Evolutionary conservation across 1,140 invertebrate species (phyloP).

Genomic region (Lordiphosa collinella): DNA sequence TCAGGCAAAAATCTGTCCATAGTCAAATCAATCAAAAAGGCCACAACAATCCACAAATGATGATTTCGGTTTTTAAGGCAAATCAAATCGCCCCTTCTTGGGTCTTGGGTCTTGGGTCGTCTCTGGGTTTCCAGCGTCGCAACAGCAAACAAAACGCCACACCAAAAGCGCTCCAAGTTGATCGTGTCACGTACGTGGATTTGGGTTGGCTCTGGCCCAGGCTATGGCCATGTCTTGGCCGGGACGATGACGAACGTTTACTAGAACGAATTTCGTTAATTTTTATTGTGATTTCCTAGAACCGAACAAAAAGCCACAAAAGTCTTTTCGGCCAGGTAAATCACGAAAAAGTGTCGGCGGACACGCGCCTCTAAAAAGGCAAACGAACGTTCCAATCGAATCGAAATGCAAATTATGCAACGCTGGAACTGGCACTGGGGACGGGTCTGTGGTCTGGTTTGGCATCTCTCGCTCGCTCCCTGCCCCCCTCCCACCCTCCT

Average conservation of each 20-base stretch:
- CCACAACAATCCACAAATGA: too few species aligned
- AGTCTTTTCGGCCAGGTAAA: slow-evolving; percentile 44
- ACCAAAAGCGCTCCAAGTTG: slow-evolving; percentile 17
- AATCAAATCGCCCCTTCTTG: slow-evolving; percentile 13
- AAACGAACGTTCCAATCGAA: slow-evolving; percentile 68
- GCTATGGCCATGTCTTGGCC: slow-evolving; percentile 4
- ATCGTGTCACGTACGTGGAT: slow-evolving; percentile 76
- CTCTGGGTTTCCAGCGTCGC: not conserved
- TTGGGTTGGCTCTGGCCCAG: slow-evolving; percentile 43
- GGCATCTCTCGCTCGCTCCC: not conserved
- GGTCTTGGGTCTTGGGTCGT: slow-evolving; percentile 1
- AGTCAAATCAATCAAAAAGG: too few species aligned
- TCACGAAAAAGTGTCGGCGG: slow-evolving; percentile 78
- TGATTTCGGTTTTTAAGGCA: slow-evolving; percentile 10
- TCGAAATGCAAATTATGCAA: slow-evolving; percentile 78
- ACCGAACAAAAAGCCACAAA: slow-evolving; percentile 27
- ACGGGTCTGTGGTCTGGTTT: not conserved
- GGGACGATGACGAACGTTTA: slow-evolving; percentile 58
- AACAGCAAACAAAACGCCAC: slow-evolving; percentile 26
- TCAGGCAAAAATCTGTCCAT: too few species aligned
- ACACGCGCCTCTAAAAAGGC: slow-evolving; percentile 71
- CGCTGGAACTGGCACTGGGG: slow-evolving; percentile 15
- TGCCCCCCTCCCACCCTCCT: slow-evolving; percentile 19
- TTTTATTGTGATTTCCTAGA: slow-evolving; percentile 78
- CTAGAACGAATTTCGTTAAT: slow-evolving; percentile 76